A percentile compares a stretch with the other conserved stretches of the same genome.
Evolutionary conservation across 1,140 invertebrate genomes (phyloP).

Genomic region (Apis mellifera): Amel_HAv3.1 CM009945.2:1371001-1371500

Average conservation of each 20-base stretch:
- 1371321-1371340: not conserved
- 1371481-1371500: too few relatives aligned
- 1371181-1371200: conserved; percentile 1
- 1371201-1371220: not conserved
- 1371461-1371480: too few relatives aligned
- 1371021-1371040: not conserved
- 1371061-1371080: not conserved
- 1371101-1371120: not conserved
- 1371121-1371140: not conserved
- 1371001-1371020: not conserved
- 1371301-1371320: not conserved
- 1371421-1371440: too few relatives aligned
- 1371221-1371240: not conserved
- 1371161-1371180: not conserved
- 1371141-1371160: not conserved
- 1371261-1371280: not conserved
- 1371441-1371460: too few relatives aligned
- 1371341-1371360: not conserved
- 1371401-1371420: too few relatives aligned
- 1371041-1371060: not conserved
- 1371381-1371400: too few relatives aligned
- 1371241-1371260: not conserved
- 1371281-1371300: not conserved
- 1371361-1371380: not conserved
- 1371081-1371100: conserved; percentile 1